Evolutionary conservation across 2,797 vertebrate species (phyloP).

Genomic region (Chiroxiphia lanceolata): DNA sequence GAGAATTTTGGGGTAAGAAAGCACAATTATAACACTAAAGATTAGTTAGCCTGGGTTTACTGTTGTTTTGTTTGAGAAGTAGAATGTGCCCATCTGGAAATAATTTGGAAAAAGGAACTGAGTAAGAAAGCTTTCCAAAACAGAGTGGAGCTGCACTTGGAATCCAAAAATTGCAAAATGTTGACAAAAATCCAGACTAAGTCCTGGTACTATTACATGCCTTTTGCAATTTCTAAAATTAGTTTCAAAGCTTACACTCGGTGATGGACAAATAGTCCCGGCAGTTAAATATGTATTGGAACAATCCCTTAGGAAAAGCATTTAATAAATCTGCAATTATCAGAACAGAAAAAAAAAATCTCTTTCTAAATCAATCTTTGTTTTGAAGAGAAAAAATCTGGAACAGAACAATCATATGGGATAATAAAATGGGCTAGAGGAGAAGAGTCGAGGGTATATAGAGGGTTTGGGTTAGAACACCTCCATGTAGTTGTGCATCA

Average conservation of each 20-base stretch:
- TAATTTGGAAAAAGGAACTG: not conserved
- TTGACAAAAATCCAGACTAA: conserved; percentile 41
- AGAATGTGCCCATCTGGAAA: conserved; percentile 31
- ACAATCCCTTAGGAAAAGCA: not conserved
- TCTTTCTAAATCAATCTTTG: not conserved
- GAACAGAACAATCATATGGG: not conserved
- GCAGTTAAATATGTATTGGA: not conserved
- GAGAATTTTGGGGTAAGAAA: not conserved
- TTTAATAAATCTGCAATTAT: not conserved
- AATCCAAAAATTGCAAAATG: conserved; percentile 1
- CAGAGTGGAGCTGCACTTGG: not conserved
- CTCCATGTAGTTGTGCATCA: not conserved
- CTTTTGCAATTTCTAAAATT: conserved; percentile 23
- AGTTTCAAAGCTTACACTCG: not conserved
- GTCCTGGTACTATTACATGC: not conserved
- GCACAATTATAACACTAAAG: not conserved
- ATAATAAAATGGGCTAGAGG: not conserved
- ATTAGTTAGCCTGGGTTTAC: not conserved
- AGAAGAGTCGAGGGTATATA: not conserved
- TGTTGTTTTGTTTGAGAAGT: not conserved
- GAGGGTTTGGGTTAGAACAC: not conserved
- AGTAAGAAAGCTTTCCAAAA: conserved; percentile 19
- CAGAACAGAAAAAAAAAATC: not conserved
- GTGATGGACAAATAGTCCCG: not conserved
- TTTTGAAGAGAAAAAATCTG: not conserved